Base-by-base conservation (phyloP, 2,797 vertebrate species). In the Poecilia wingei region DNA sequence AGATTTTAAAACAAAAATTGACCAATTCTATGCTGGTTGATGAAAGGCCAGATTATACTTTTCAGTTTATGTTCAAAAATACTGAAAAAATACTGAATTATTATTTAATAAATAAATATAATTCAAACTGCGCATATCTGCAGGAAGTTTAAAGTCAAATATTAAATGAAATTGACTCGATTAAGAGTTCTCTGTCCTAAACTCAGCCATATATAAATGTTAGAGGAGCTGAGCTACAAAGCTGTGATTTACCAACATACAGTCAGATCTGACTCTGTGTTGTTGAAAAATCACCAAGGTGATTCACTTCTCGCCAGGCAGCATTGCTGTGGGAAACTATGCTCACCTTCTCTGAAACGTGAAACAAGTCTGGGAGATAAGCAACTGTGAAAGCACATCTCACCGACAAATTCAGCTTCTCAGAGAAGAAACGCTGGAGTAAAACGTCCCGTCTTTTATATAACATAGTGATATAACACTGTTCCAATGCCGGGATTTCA, bases 131-230 rank as follows among this genome's bases (percentile, higher is more conserved):
- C 57, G 5, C n/a, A 59, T 55, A 55, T 55, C 9, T 55, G 53
- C 53, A 55, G 8, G 25, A 55, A 31, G 28, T 31, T 59, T 28
- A 31, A 31, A 59, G 57, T 79, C 81, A 9, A 72, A 75, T 51
- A 45, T 72, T 39, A 22, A 59, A 53, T 64, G 12, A 68, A 69
- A 68, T 2, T 25, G 47, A 45, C 28, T 57, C 74, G 2, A 28
- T 41, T 73, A 53, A 57, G 55, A 13, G 55, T 28, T 57, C 55
- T 57, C n/a, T 57, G 12, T 14, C 69, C 46, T 28, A 72, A 47
- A 10, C 18, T 20, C 18, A 47, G 6, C 20, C 28, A 51, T 18
- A n/a, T 12, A 31, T 49, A 46, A 72, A 72, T 5, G 20, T 12
- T 20, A 2, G 31, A 36, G 31, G 39, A 49, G 46, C 28, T 33